Percentiles rank a stretch among this genome's conserved stretches.
Conservation (phyloP, 2,113 vertebrate species). For the Setophaga petechia region DNA sequence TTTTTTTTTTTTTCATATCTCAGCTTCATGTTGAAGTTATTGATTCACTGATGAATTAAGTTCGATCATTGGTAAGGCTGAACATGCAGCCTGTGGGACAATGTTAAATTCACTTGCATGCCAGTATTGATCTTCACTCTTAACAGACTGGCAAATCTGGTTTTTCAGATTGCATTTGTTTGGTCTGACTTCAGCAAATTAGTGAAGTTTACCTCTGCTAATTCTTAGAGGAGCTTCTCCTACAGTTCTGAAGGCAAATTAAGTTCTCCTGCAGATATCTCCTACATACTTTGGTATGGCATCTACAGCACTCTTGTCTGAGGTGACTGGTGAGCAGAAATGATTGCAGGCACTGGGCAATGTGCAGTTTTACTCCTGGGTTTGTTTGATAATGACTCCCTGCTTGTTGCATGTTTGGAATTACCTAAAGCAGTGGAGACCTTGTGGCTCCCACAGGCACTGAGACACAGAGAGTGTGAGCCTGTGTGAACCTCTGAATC, state of each 20-base stretch:
- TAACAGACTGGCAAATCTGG: background rate
- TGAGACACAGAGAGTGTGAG: background rate
- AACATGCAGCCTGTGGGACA: background rate
- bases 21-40: background rate
- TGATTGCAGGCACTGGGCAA: background rate
- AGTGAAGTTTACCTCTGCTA: background rate
- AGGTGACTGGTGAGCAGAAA: background rate
- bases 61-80: background rate
- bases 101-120: background rate
- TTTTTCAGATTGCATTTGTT: background rate
- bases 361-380: background rate
- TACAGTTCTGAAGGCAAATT: background rate
- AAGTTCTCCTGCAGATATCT: background rate
- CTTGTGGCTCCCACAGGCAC: rapidly evolving
- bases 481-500: background rate
- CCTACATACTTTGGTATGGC: background rate
- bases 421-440: background rate
- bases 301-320: background rate
- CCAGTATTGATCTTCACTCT: background rate
- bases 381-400: background rate
- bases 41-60: background rate
- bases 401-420: background rate
- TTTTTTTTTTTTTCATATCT: background rate
- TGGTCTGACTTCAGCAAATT: background rate
- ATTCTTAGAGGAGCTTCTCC: background rate